Conservation (phyloP, 2,797 vertebrate genomes). For the Decapterus maruadsi region DNA sequence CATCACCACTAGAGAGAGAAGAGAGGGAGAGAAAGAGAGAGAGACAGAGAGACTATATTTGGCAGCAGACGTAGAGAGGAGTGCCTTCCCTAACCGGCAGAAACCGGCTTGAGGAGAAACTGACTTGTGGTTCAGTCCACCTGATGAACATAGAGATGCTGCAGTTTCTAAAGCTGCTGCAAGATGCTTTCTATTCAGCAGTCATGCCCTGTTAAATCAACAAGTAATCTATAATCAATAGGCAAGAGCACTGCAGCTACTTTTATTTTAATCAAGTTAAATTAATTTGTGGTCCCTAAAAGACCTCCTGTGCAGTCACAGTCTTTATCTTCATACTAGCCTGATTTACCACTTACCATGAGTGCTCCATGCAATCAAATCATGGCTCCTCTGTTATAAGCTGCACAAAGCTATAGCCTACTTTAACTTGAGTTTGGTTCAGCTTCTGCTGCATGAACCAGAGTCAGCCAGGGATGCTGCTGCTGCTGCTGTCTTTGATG, state of each 20-base stretch:
- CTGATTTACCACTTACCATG: background rate
- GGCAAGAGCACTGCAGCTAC: background rate
- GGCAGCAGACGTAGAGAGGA: conserved; percentile 53
- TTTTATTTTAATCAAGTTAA: background rate
- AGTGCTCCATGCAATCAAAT: background rate
- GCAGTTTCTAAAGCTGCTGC: conserved; percentile 6
- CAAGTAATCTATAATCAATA: background rate
- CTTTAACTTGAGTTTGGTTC: conserved; percentile 2
- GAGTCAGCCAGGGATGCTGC: background rate
- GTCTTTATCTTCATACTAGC: background rate
- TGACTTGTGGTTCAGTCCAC: conserved; percentile 58
- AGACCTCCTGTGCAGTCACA: background rate
- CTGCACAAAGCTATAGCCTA: background rate
- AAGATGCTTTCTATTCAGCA: background rate
- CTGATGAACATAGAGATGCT: conserved; percentile 32
- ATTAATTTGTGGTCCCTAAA: background rate
- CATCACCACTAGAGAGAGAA: conserved; percentile 30
- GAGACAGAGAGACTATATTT: conserved; percentile 64
- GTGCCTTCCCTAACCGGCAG: conserved; percentile 72
- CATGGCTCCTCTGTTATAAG: background rate
- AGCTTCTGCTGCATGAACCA: background rate
- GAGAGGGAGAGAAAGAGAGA: conserved; percentile 33
- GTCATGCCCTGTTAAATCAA: background rate
- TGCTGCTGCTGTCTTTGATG: background rate
- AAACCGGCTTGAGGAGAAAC: conserved; percentile 74